Conservation (phyloP, 2,888 invertebrate species). For the Chesias legatella region DNA sequence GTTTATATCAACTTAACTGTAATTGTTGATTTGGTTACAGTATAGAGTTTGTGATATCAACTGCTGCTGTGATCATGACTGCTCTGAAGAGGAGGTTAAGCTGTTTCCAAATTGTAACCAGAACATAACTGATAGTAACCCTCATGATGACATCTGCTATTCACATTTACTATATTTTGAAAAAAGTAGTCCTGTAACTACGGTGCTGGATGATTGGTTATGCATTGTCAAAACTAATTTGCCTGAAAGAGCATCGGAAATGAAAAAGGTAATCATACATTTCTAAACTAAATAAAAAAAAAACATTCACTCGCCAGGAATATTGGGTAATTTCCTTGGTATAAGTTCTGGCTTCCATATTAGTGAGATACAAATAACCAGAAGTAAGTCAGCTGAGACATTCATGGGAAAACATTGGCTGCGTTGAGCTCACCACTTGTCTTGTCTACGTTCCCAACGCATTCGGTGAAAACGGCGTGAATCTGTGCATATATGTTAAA, state of each 20-base stretch:
- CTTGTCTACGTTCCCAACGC: too few relatives aligned
- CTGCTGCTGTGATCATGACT: constrained; percentile 92
- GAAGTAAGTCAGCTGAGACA: too few relatives aligned
- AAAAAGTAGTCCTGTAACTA: constrained; percentile 22
- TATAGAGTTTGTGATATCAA: constrained; percentile 86
- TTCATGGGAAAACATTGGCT: too few relatives aligned
- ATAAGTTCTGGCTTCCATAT: too few relatives aligned
- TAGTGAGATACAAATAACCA: too few relatives aligned
- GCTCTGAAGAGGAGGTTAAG: constrained; percentile 79
- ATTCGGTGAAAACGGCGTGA: too few relatives aligned
- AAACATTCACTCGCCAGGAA: too few relatives aligned
- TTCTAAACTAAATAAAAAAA: background rate
- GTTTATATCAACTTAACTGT: too few relatives aligned
- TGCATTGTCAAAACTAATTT: constrained; percentile 65
- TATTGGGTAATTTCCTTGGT: too few relatives aligned
- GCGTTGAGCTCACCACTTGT: too few relatives aligned
- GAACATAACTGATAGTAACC: constrained; percentile 8
- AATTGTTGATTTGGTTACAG: constrained; percentile 57
- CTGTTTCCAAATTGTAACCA: constrained; percentile 81
- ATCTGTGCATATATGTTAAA: too few relatives aligned
- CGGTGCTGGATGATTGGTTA: constrained; percentile 49
- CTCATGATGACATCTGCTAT: constrained; percentile 34
- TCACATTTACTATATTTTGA: constrained; percentile 31
- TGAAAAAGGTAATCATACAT: constrained; percentile 37
- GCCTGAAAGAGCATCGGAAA: constrained; percentile 44